phyloP scores from a whole-genome alignment of 92 coral and sea anemone genomes.

The Zoanthus solanderi region DNA sequence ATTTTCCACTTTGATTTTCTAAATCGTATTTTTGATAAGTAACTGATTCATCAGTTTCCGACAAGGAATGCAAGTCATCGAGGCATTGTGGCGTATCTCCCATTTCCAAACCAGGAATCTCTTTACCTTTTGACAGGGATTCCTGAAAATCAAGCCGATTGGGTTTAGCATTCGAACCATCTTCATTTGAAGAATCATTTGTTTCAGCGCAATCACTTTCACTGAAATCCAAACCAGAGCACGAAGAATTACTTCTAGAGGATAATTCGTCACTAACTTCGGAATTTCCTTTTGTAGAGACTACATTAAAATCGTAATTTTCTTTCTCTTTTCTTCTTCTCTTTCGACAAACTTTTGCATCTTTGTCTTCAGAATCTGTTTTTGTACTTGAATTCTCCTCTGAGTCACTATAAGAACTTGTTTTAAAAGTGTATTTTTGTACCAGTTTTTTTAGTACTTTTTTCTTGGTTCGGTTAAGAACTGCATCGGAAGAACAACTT shows the following conservation, averaged over 20 bases:
- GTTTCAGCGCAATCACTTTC: background rate
- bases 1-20: conserved; percentile 9
- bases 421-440: background rate
- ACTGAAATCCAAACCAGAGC: background rate
- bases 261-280: background rate
- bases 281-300: background rate
- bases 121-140: background rate
- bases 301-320: background rate
- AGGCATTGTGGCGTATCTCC: background rate
- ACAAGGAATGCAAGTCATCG: background rate
- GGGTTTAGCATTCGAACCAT: background rate
- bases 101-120: background rate
- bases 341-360: background rate
- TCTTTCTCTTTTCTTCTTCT: background rate
- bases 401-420: conserved; percentile 1
- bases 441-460: conserved; percentile 19
- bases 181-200: background rate
- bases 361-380: background rate
- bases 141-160: background rate
- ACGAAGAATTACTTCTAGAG: background rate
- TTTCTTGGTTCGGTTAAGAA: background rate
- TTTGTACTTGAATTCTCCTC: conserved; percentile 1
- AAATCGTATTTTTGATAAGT: conserved; percentile 17
- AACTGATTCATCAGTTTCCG: conserved; percentile 26
- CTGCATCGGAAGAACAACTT: conserved; percentile 22